A percentile compares a stretch with the other conserved stretches of the same genome.
These are phyloP conservation scores for Nephrotoma flavescens DNA, from an alignment of 2,888 invertebrate species.

Conservation along the genomic window DNA sequence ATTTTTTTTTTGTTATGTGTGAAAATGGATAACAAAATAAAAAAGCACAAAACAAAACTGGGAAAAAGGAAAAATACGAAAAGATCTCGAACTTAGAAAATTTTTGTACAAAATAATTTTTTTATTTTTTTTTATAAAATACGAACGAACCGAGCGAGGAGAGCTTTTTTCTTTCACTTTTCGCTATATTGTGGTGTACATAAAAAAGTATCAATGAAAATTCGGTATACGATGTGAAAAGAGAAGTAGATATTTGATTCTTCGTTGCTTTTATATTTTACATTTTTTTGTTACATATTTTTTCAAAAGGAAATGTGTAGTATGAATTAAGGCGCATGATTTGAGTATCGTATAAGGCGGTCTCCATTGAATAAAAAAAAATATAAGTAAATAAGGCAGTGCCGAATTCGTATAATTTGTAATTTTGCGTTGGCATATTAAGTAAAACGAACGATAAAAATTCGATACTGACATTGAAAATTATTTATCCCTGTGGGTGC, in stretches of 20 bases:
- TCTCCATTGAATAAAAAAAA: not conserved
- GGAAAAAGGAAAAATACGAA: not conserved
- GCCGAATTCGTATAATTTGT: not conserved
- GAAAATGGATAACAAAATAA: not conserved
- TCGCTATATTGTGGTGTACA: not conserved
- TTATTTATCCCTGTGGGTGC: slow-evolving; percentile 22
- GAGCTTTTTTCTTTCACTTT: not conserved
- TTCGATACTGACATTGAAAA: not conserved
- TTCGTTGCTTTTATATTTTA: not conserved
- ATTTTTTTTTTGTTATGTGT: not conserved
- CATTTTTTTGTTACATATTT: not conserved
- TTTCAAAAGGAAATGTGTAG: not conserved
- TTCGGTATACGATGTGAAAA: not conserved
- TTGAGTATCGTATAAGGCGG: not conserved
- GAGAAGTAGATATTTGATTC: not conserved
- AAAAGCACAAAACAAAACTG: not conserved
- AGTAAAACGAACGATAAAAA: not conserved
- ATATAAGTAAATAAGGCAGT: not conserved
- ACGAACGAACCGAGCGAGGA: not conserved
- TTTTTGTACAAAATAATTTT: too few relatives aligned
- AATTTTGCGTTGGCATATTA: not conserved
- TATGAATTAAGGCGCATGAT: not conserved
- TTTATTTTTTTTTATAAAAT: not conserved
- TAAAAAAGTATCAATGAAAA: not conserved
- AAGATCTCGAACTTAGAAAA: not conserved